Evolutionary conservation across 2,797 vertebrate genomes (phyloP).

Genomic region (Heterohyrax brucei): DNA sequence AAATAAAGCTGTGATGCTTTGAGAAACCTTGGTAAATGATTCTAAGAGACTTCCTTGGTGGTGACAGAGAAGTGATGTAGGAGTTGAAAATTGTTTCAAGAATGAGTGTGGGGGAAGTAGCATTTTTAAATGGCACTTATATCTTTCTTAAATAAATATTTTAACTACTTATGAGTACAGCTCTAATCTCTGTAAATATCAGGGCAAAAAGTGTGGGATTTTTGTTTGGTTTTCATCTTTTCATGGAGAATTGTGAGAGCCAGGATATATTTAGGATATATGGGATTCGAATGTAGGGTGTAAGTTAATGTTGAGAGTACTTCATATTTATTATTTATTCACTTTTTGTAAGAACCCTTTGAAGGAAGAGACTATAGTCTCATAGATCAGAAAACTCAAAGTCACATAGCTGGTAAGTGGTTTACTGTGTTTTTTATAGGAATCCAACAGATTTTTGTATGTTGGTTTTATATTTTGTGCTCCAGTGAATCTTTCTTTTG

Average conservation of each 20-base stretch:
- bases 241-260: constrained; percentile 31
- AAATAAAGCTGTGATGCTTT: constrained; percentile 3
- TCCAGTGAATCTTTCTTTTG: too few relatives aligned
- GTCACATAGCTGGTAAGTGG: not conserved
- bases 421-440: not conserved
- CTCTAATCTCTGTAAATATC: not conserved
- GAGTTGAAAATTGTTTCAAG: not conserved
- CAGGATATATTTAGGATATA: not conserved
- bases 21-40: not conserved
- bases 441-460: too few relatives aligned
- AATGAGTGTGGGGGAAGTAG: not conserved
- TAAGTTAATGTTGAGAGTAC: not conserved
- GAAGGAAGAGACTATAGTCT: not conserved
- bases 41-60: not conserved
- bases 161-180: not conserved
- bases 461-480: too few relatives aligned
- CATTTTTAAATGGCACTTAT: constrained; percentile 42
- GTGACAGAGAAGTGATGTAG: not conserved
- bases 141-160: not conserved
- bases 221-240: constrained; percentile 7
- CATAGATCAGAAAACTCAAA: constrained; percentile 52
- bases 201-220: not conserved
- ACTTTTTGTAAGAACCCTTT: constrained; percentile 37
- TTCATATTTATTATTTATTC: constrained; percentile 24
- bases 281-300: not conserved